Base-by-base conservation (phyloP, 2,888 invertebrate genomes). In the Heliothis peltigera region DNA sequence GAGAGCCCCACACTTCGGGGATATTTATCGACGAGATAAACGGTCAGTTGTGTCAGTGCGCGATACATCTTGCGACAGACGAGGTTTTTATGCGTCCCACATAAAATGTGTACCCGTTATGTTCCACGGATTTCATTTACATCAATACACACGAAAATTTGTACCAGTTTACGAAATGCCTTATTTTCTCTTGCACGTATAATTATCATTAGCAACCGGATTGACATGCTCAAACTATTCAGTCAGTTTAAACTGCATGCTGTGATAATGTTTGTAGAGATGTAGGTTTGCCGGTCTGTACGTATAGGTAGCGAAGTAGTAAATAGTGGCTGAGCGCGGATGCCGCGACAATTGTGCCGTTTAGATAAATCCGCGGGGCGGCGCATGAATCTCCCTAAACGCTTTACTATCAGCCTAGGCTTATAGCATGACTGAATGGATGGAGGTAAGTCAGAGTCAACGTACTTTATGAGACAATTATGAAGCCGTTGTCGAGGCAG, bases 341-440 rank as follows among this genome's bases (percentile, higher is more conserved):
- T 55, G 57, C 53, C 47, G 43, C 52, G 51, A 70, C 57, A 55
- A 70, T 70, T 60, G 64, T 64, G 59, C 18, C 58, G 64, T 75
- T 75, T 53, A 75, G 70, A 75, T 75, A 75, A 64, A 56, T 43
- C 54, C 66, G 18, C 43, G 47, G 47, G 19, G 39, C 59, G 8
- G 44, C 55, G 28, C 68, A 62, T 68, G 69, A 57, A 57, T 68
- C 56, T 61, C 21, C 52, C 55, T 70, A 39, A 53, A 61, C 69
- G 74, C 55, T 21, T 52, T 42, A 25, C 74, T 22, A n/a, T 8
- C 1, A 19, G 1, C 8, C 44, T 32, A 48, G 21, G 62, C 4
- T 7, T 1, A 44, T 32, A 17, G 28, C 48, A 74, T 42, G 62
- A 49, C 15, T 0, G 6, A n/a, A n/a, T n/a, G n/a, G n/a, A n/a